Base-by-base conservation (phyloP, 2,113 vertebrate species). In the Campylorhamphus procurvoides region DNA sequence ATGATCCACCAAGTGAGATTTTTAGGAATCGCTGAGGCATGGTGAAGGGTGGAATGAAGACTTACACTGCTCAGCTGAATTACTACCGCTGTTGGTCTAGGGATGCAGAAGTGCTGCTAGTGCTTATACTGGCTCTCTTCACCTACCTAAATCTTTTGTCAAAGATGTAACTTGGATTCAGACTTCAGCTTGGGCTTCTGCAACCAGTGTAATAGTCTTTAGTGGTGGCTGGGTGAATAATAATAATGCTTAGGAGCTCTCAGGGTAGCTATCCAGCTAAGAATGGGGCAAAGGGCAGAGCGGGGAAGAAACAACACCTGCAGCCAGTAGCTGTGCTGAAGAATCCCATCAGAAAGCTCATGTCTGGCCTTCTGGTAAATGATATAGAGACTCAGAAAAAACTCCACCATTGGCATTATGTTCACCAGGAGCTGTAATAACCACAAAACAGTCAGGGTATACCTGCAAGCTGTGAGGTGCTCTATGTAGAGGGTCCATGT, bases 371-470 rank as follows among this genome's bases (percentile, higher is more conserved):
- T 76, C 40, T 88, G 55, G 44, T 10, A 53, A 7, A 6, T 53
- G 29, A 60, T 39, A 12, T 1, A 56, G 47, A 59, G 14, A 40
- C 33, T 64, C 0, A 0, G 40, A 29, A 40, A 79, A 56, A 80
- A 68, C 5, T 53, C 11, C 10, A 18, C 7, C 12, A 11, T n/a
- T 0, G 0, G 16, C 7, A 8, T 18, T 50, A 18, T 55, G 25
- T 58, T 56, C 39, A 15, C 12, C 13, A 31, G 18, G 14, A 49
- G 5, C 73, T 78, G 18, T 49, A 23, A 35, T 72, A 52, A 46
- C 20, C 17, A 8, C 55, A 62, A 31, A 77, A 46, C 22, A 47
- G 27, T 10, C 0, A 0, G 33, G 29, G 10, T 24, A 12, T 64
- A 31, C 14, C 27, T 84, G 39, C 29, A 55, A 78, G 27, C 74